Evolutionary conservation across 2,888 invertebrate genomes (phyloP), one percentile per base, ranked within the genome.

Genomic region (Xylocampa areola): DNA sequence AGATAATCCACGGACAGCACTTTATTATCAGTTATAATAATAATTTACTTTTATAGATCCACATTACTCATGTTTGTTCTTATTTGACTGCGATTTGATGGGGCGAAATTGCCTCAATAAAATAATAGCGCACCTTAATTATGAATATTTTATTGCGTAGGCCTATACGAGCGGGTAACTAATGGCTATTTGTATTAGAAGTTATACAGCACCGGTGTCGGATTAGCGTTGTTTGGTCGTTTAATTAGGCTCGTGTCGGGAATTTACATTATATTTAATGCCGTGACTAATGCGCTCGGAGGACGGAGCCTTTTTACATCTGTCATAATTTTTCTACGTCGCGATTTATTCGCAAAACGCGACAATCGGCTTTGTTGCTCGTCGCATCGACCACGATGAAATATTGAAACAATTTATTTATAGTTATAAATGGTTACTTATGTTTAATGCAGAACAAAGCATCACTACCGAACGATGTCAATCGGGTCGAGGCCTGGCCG

Each of bases 311-410:
- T 84, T 75, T 78, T 86, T 84, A 78, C 86, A 93, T 94, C 88
- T 92, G 89, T 93, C 93, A 92, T 93, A 92, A 92, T 94, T 94
- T 91, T 93, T 93, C 92, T 91, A 92, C 90, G 93, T 93, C 92
- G 89, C 91, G 85, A 87, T 88, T 90, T 87, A 88, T 92, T 87
- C 81, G 92, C 91, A 79, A 85, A 86, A 85, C 74, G 86, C 89
- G 86, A 90, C 89, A 89, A 88, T 86, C 89, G 78, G 80, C 89
- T 91, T 91, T 92, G 88, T 89, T 82, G 70, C 65, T 76, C 70
- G 64, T 67, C 69, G 83, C 77, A 82, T 81, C 81, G 81, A 81
- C 76, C 73, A 67, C 71, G 68, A 79, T 81, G 79, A 84, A 80
- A 86, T 88, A 87, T 87, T 89, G 82, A 79, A 82, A 84, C 85